Evolutionary conservation across 1,140 invertebrate genomes (phyloP), one percentile per base, ranked within the genome.

Genomic region (Heterodera schachtii): DNA sequence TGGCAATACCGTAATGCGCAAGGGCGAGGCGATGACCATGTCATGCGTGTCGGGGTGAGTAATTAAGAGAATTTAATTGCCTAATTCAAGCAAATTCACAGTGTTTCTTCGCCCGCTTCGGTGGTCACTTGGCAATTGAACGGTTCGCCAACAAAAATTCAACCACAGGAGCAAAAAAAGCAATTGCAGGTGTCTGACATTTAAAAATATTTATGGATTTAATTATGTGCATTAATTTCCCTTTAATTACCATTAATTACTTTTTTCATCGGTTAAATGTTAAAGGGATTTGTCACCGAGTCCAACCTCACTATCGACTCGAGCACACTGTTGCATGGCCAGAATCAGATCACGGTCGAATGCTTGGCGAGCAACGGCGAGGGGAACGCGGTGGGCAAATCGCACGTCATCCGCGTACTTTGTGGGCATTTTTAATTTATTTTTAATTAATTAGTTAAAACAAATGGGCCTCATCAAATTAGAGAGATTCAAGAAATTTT

Each of bases 351-450:
- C 46, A 73, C 79, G 21, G 86, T 90, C 0, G 86, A 86, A 43
- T 89, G 88, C 71, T 76, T 82, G 8, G 88, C 88, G 8, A 87
- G 67, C n/a, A 89, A 89, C 77, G 77, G 77, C 4, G 89, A 90
- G 67, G 88, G 89, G 11, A 70, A 57, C 19, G 78, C 83, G 7
- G 81, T 84, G 4, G 71, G 80, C n/a, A 85, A 88, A 21, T 83
- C 88, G 41, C 89, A 90, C 75, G 41, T 89, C 8, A 85, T 89
- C 70, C 81, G 90, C 60, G 84, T 89, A 31, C 73, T 90, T 11
- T 86, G 76, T 81, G 46, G 3, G 77, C 9, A 49, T 84, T 87
- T 70, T 60, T 31, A 31, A 0, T 31, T 31, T 0, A 31, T 31
- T 31, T 31, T 31, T 31, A 31, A n/a, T n/a, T n/a, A n/a, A n/a